Conservation (phyloP, 1,140 invertebrate genomes). For the Drosophila seguyi region DNA sequence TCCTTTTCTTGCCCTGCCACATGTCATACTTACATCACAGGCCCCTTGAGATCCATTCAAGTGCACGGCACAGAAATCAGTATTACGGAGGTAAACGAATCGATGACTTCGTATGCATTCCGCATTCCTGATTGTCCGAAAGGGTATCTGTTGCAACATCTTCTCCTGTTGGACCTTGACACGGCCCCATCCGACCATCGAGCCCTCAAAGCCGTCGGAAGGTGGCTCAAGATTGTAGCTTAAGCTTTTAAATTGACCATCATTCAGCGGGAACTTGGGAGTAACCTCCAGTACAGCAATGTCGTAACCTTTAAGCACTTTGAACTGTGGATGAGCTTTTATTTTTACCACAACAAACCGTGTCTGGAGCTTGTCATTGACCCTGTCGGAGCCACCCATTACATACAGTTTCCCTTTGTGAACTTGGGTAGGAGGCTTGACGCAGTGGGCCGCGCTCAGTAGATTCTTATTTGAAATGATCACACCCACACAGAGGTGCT, state of each 20-base stretch:
- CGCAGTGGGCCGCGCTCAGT: conserved; percentile 58
- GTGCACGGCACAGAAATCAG: conserved; percentile 60
- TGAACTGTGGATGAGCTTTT: conserved; percentile 30
- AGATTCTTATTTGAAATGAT: conserved; percentile 50
- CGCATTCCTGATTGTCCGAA: conserved; percentile 27
- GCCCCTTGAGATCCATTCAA: conserved; percentile 39
- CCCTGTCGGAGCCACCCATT: conserved; percentile 20
- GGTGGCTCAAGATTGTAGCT: conserved; percentile 1
- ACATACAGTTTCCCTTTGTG: conserved; percentile 12
- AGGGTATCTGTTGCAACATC: conserved; percentile 30
- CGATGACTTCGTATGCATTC: conserved; percentile 7
- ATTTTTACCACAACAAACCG: conserved; percentile 17
- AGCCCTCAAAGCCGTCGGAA: background rate
- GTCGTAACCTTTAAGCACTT: conserved; percentile 46
- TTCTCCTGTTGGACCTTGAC: background rate
- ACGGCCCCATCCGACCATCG: conserved; percentile 61
- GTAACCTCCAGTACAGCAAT: conserved; percentile 43
- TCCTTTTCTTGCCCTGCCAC: background rate
- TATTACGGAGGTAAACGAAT: conserved; percentile 37
- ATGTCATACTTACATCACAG: conserved; percentile 49
- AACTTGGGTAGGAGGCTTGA: background rate
- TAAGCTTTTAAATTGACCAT: conserved; percentile 27
- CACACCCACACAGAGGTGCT: conserved; percentile 62
- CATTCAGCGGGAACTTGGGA: conserved; percentile 33
- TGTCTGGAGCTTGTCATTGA: conserved; percentile 7